These are phyloP conservation scores for Astreopora myriophthalma DNA, from an alignment of 64 coral and sea anemone species.

Conservation along the genomic window DNA sequence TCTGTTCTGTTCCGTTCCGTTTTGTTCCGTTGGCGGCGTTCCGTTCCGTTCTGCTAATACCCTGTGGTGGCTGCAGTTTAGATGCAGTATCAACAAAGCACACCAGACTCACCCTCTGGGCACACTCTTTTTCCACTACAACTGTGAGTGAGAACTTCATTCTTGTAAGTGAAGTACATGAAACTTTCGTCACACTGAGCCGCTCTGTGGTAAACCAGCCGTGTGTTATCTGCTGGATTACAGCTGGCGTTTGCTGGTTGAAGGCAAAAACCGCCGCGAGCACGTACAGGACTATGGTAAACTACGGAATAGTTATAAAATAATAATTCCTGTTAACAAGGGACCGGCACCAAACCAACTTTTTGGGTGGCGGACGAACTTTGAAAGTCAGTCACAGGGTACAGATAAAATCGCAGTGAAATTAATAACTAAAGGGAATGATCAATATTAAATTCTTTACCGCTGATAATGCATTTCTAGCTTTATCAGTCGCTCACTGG, in stretches of 20 bases:
- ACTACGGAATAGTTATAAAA: not conserved
- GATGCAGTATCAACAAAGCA: not conserved
- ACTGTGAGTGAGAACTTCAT: not conserved
- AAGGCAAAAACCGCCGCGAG: not conserved
- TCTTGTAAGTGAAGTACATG: constrained; percentile 42
- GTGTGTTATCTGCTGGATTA: constrained; percentile 21
- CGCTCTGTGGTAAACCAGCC: not conserved
- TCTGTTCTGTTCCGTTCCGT: no score
- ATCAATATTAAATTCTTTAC: no score
- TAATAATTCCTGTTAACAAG: not conserved
- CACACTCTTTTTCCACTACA: constrained; percentile 60
- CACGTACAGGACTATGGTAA: constrained; percentile 32
- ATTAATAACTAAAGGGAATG: no score
- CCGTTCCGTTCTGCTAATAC: not conserved
- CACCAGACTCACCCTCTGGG: constrained; percentile 5
- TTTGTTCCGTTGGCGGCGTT: no score
- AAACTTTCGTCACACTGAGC: constrained; percentile 4
- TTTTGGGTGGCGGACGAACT: not conserved
- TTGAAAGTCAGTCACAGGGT: no score
- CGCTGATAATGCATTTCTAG: no score
- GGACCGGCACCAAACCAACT: not conserved
- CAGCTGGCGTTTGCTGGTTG: constrained; percentile 21
- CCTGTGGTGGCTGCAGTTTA: not conserved
- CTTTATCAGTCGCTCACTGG: no score
- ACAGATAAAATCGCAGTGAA: no score